Evolutionary conservation across 2,113 vertebrate genomes (phyloP).

Genomic region (human): DNA sequence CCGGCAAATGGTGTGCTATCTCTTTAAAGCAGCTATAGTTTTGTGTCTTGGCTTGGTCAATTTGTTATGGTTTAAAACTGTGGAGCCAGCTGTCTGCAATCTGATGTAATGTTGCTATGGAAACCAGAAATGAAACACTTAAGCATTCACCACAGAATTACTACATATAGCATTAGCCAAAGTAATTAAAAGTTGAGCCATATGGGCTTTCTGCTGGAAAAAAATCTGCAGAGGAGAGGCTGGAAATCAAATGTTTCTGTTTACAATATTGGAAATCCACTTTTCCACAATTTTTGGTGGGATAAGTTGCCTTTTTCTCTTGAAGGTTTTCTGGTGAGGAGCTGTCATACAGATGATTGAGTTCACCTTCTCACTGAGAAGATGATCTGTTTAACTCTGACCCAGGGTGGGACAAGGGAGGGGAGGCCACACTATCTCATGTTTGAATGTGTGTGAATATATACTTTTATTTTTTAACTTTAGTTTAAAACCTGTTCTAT

Average conservation of each 20-base stretch:
- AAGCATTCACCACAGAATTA: slow-evolving; percentile 86
- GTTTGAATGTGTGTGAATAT: neutral
- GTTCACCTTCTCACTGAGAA: slow-evolving; percentile 7
- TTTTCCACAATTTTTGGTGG: slow-evolving; percentile 68
- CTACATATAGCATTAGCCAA: slow-evolving; percentile 87
- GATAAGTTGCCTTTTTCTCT: neutral
- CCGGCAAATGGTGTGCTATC: slow-evolving; percentile 71
- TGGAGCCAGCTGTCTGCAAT: slow-evolving; percentile 90
- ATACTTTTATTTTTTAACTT: neutral
- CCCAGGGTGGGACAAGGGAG: neutral
- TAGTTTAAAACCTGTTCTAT: slow-evolving; percentile 27
- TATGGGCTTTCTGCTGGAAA: slow-evolving; percentile 84
- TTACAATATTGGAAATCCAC: slow-evolving; percentile 72
- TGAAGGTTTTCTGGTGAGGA: neutral
- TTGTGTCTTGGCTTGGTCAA: slow-evolving; percentile 81
- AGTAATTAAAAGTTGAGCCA: slow-evolving; percentile 87
- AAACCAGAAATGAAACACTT: slow-evolving; percentile 89
- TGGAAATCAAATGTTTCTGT: slow-evolving; percentile 82
- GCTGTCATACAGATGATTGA: neutral
- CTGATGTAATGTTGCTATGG: slow-evolving; percentile 91
- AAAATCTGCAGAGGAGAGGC: slow-evolving; percentile 73
- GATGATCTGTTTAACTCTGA: neutral
- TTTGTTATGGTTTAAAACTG: slow-evolving; percentile 88
- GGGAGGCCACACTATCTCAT: neutral
- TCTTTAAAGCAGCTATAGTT: slow-evolving; percentile 80